Conservation (phyloP, 2,113 vertebrate genomes). For the Channa argus region DNA sequence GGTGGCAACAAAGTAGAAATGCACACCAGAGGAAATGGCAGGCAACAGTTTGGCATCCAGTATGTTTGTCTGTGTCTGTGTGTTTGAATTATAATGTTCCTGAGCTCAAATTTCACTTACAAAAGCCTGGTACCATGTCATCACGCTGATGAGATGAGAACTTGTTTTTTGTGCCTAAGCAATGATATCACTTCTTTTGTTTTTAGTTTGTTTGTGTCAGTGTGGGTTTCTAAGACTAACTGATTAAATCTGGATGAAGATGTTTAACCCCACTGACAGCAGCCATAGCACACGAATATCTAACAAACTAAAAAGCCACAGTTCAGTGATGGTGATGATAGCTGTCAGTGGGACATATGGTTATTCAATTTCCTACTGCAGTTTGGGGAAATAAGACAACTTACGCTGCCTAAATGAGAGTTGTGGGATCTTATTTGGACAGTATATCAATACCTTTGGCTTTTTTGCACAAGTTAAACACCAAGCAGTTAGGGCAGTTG, state of each 20-base stretch:
- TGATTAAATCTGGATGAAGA: not conserved
- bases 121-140: slow-evolving; percentile 48
- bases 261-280: slow-evolving; percentile 24
- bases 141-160: slow-evolving; percentile 35
- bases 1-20: not conserved
- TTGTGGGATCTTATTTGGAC: too few species aligned
- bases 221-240: slow-evolving; percentile 24
- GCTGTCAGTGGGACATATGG: not conserved
- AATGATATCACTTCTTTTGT: slow-evolving; percentile 18
- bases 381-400: not conserved
- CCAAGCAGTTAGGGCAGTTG: too few species aligned
- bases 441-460: too few species aligned
- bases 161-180: slow-evolving; percentile 1
- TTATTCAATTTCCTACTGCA: not conserved
- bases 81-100: slow-evolving; percentile 17
- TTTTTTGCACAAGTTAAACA: too few species aligned
- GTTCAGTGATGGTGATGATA: not conserved
- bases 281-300: not conserved
- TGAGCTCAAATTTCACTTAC: slow-evolving; percentile 43
- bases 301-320: slow-evolving; percentile 1
- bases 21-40: slow-evolving; percentile 31
- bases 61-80: not conserved
- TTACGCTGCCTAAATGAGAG: too few species aligned
- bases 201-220: slow-evolving; percentile 16
- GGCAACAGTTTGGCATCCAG: not conserved